Percentiles rank a stretch among this genome's conserved stretches.
These are phyloP conservation scores for Tetramorium parvispinum DNA, from an alignment of 1,140 invertebrate genomes.

Conservation along the genomic window DNA sequence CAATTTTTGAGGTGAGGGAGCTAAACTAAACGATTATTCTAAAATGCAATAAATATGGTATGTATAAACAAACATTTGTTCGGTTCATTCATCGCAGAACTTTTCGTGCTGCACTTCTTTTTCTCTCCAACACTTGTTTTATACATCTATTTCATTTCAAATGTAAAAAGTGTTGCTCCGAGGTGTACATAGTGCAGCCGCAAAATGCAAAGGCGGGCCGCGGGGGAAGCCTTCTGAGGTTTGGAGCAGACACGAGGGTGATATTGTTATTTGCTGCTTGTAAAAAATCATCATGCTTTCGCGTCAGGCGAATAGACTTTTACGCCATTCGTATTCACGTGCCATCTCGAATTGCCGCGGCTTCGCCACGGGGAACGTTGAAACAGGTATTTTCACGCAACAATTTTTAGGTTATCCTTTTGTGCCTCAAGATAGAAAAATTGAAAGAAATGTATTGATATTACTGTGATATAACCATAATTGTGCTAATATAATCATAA, in stretches of 20 bases:
- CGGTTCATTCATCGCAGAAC: not conserved
- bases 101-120: not conserved
- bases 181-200: too few species aligned
- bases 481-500: not conserved
- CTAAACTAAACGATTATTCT: too few species aligned
- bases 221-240: too few species aligned
- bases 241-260: too few species aligned
- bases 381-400: constrained; percentile 25
- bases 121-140: not conserved
- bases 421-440: not conserved
- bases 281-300: constrained; percentile 8
- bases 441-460: not conserved
- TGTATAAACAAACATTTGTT: too few species aligned
- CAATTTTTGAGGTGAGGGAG: too few species aligned
- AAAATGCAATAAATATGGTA: too few species aligned
- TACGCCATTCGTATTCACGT: constrained; percentile 1
- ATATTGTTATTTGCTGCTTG: not conserved
- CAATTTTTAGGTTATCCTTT: constrained; percentile 13
- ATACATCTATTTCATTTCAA: not conserved
- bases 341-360: not conserved
- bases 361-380: not conserved
- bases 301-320: not conserved
- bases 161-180: not conserved
- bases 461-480: not conserved
- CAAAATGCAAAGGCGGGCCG: too few species aligned